Evolutionary conservation across 2,888 invertebrate genomes (phyloP).

Genomic region (Clistopyga incitator): DNA sequence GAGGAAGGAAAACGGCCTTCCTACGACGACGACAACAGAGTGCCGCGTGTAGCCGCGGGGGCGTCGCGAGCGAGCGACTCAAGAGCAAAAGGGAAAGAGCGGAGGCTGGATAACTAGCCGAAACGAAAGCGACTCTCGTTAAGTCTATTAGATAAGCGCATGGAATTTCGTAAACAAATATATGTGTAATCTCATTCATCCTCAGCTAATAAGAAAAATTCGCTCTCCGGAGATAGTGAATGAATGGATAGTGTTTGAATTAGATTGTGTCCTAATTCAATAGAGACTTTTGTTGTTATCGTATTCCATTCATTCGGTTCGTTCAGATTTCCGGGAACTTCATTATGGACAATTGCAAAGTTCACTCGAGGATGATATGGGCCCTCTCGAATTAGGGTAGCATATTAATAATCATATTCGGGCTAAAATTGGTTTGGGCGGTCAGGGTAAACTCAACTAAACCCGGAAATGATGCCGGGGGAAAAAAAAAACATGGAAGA

Average conservation of each 20-base stretch:
- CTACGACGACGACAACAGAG: conserved; percentile 67
- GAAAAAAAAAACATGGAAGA: too few relatives aligned
- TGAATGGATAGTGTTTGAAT: conserved; percentile 23
- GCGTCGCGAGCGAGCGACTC: conserved; percentile 65
- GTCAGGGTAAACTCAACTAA: too few relatives aligned
- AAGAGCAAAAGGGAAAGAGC: conserved; percentile 18
- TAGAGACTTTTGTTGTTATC: neutral
- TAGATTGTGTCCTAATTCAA: conserved; percentile 10
- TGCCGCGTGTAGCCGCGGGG: conserved; percentile 71
- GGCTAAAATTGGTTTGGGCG: too few relatives aligned
- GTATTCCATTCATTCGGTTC: conserved; percentile 1
- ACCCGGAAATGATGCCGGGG: too few relatives aligned
- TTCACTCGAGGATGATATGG: neutral
- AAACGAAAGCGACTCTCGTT: conserved; percentile 62
- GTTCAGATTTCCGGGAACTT: conserved; percentile 5
- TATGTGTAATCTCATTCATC: conserved; percentile 20
- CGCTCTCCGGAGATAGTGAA: neutral
- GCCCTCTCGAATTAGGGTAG: neutral
- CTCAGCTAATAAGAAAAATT: neutral
- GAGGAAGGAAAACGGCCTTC: conserved; percentile 80
- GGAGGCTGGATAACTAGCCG: conserved; percentile 56
- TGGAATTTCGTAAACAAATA: conserved; percentile 45
- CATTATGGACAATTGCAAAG: conserved; percentile 4
- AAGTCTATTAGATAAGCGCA: conserved; percentile 3
- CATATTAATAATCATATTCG: neutral